A percentile compares a stretch with the other conserved stretches of the same genome.
These are phyloP conservation scores for Harmothoe impar DNA, from an alignment of 2,888 invertebrate genomes.

Conservation along the genomic window DNA sequence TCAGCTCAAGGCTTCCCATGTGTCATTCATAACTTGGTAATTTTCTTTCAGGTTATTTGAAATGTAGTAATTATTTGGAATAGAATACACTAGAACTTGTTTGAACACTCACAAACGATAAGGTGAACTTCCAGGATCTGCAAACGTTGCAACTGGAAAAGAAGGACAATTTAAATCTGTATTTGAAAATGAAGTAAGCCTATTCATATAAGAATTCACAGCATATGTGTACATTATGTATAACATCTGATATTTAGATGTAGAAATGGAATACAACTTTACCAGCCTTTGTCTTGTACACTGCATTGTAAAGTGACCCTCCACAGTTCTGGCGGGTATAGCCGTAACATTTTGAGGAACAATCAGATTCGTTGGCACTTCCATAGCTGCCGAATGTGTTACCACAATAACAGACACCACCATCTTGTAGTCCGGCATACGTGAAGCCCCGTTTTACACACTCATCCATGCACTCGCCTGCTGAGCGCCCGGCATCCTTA, in stretches of 20 bases:
- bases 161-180: no score
- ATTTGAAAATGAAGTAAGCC: no score
- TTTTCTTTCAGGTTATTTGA: no score
- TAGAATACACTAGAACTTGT: no score
- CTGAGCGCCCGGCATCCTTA: neutral
- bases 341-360: neutral
- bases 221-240: no score
- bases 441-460: neutral
- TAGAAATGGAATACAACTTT: no score
- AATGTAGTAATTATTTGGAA: no score
- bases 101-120: neutral
- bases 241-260: no score
- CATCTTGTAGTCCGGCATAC: conserved; percentile 57
- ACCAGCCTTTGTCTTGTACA: conserved; percentile 32
- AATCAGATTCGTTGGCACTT: conserved; percentile 2
- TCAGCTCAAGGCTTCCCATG: no score
- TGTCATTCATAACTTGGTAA: no score
- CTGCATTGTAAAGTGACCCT: conserved; percentile 10
- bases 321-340: conserved; percentile 46
- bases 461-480: conserved; percentile 32
- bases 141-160: neutral
- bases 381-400: conserved; percentile 44
- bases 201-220: no score
- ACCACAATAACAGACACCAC: conserved; percentile 59
- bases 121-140: neutral